Conservation (phyloP, 2,113 vertebrate species). For the Larimichthys crocea region DNA sequence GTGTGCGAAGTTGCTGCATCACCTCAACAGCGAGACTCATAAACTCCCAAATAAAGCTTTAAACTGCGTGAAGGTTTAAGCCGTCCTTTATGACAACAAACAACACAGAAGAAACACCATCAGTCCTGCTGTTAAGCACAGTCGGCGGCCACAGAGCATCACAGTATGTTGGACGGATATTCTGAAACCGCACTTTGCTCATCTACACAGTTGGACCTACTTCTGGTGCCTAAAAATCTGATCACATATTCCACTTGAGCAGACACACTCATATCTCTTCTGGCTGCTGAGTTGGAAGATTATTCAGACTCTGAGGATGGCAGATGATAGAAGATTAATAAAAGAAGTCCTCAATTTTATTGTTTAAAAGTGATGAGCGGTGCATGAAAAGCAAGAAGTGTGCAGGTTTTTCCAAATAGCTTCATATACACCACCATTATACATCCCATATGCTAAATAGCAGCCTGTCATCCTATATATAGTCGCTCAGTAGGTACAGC, state of each 20-base stretch:
- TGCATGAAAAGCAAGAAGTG: neutral
- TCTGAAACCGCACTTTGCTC: neutral
- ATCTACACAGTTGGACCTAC: neutral
- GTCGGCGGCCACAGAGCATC: neutral
- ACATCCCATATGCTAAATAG: neutral
- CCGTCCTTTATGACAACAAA: no score
- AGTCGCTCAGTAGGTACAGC: neutral
- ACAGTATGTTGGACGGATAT: neutral
- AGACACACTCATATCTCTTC: neutral
- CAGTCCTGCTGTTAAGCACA: neutral
- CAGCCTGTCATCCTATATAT: neutral
- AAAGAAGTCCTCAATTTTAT: neutral
- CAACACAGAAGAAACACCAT: neutral
- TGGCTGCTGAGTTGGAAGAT: neutral
- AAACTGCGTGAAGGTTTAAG: neutral
- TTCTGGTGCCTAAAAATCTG: neutral
- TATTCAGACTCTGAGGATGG: neutral
- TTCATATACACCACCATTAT: neutral
- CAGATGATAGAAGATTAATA: neutral
- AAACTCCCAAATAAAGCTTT: neutral
- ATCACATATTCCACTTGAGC: neutral
- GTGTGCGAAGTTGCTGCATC: slow-evolving; percentile 16
- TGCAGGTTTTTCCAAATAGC: neutral
- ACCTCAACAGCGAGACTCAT: neutral
- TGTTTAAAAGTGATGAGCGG: neutral